Evolutionary conservation across 2,113 vertebrate species (phyloP).

Genomic region (Myrmophylax atrothorax): DNA sequence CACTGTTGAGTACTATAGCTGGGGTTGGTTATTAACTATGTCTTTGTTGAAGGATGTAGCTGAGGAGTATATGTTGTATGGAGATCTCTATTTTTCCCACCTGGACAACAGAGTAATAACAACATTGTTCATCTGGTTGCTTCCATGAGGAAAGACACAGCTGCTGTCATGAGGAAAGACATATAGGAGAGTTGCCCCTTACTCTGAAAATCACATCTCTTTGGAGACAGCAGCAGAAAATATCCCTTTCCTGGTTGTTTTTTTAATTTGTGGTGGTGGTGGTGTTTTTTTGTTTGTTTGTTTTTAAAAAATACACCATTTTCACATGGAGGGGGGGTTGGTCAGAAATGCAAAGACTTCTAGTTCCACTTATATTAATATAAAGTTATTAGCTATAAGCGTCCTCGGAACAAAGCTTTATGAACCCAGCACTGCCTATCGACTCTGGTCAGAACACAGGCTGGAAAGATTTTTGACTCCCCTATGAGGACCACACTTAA

Average conservation of each 20-base stretch:
- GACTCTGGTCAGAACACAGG: too few species aligned
- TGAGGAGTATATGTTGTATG: neutral
- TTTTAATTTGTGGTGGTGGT: too few species aligned
- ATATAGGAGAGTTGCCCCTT: neutral
- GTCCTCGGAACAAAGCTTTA: too few species aligned
- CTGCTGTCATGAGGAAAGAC: neutral
- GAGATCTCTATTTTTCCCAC: neutral
- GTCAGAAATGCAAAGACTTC: too few species aligned
- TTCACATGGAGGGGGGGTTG: too few species aligned
- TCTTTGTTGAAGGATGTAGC: neutral
- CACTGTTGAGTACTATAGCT: neutral
- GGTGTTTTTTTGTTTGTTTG: too few species aligned
- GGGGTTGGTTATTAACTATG: neutral
- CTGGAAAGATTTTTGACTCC: too few species aligned
- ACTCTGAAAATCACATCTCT: neutral
- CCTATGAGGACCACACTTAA: too few species aligned
- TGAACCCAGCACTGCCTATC: too few species aligned
- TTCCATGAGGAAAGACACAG: neutral
- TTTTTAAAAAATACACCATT: too few species aligned
- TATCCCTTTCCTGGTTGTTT: neutral
- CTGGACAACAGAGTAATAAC: neutral
- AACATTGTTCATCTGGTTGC: neutral
- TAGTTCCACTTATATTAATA: too few species aligned
- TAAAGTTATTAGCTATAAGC: too few species aligned
- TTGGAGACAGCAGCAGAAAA: neutral